Conservation (phyloP, 2,113 vertebrate species). For the Eurystomus gularis region DNA sequence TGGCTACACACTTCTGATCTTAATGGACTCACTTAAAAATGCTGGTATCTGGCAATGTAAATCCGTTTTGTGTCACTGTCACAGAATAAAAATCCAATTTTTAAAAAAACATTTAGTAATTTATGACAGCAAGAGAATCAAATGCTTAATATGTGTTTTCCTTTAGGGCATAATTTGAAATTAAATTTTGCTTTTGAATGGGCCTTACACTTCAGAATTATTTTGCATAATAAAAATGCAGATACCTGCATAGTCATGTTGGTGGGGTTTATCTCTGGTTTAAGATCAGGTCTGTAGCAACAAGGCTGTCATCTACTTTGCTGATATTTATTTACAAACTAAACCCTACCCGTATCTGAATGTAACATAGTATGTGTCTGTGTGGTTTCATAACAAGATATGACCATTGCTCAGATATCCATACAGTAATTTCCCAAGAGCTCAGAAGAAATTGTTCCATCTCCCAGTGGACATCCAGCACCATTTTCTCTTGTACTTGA, state of each 20-base stretch:
- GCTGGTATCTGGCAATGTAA: background rate
- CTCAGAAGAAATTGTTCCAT: background rate
- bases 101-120: background rate
- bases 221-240: background rate
- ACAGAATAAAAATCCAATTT: background rate
- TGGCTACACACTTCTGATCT: background rate
- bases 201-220: background rate
- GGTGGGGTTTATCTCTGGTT: background rate
- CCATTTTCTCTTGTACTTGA: slow-evolving; percentile 19
- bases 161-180: background rate
- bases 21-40: background rate
- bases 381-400: background rate
- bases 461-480: background rate
- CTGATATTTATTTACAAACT: background rate
- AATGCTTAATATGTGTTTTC: background rate
- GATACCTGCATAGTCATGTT: background rate
- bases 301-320: background rate
- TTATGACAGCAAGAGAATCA: background rate
- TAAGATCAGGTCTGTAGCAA: background rate
- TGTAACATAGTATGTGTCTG: background rate
- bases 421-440: slow-evolving; percentile 19
- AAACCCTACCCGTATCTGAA: background rate
- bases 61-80: background rate
- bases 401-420: background rate
- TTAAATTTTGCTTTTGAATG: background rate